Conservation (phyloP, 2,797 vertebrate genomes). For the Hapalemur alaotrensis region DNA sequence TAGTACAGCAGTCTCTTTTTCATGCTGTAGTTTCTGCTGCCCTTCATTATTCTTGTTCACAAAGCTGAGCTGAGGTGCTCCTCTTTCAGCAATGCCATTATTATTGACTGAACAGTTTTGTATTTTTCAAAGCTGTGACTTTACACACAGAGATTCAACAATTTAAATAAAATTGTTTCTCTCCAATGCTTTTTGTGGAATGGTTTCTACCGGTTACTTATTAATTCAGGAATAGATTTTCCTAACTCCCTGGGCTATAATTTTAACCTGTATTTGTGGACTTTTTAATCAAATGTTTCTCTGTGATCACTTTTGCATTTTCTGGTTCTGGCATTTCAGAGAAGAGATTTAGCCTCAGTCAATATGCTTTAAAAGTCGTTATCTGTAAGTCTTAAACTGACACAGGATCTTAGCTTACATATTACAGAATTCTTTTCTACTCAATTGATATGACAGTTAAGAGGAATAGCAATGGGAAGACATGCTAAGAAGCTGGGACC, state of each 20-base stretch:
- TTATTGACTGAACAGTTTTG: not conserved
- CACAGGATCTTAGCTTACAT: not conserved
- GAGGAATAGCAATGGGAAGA: not conserved
- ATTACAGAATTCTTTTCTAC: not conserved
- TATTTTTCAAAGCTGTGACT: not conserved
- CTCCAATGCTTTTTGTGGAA: not conserved
- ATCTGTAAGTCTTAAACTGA: not conserved
- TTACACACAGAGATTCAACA: not conserved
- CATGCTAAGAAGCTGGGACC: not conserved
- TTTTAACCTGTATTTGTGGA: not conserved
- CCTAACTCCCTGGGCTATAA: not conserved
- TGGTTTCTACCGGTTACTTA: not conserved
- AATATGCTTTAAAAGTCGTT: not conserved
- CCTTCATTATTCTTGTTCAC: not conserved
- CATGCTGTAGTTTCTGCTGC: not conserved
- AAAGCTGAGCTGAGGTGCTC: accelerated
- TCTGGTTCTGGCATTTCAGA: not conserved
- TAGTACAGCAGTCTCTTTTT: not conserved
- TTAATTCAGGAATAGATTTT: not conserved
- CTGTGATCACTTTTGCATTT: not conserved
- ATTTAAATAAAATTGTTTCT: not conserved
- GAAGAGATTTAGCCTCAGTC: not conserved
- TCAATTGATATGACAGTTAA: not conserved
- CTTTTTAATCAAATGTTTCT: constrained; percentile 41
- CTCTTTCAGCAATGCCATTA: not conserved